Conservation (phyloP, 2,888 invertebrate genomes). For the Eucriotettix oculatus region DNA sequence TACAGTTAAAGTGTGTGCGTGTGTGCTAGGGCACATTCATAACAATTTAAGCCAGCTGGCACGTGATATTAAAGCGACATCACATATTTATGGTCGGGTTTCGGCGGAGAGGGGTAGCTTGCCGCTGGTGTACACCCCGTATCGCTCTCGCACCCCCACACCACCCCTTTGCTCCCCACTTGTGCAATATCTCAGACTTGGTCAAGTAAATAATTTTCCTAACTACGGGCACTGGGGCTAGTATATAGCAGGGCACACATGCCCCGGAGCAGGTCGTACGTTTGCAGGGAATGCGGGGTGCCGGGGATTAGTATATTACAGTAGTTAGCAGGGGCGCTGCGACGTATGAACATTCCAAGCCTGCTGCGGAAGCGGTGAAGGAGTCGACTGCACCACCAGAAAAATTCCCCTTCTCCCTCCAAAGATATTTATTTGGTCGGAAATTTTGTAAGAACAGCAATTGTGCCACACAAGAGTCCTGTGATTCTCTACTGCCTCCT, state of each 20-base stretch:
- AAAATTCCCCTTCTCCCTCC: too few relatives aligned
- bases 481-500: too few relatives aligned
- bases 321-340: constrained; percentile 6
- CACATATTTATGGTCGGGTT: constrained; percentile 29
- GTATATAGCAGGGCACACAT: constrained; percentile 4
- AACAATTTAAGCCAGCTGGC: constrained; percentile 32
- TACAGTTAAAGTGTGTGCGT: constrained; percentile 11
- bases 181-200: constrained; percentile 11
- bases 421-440: too few relatives aligned
- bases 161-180: background rate
- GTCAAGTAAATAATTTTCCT: constrained; percentile 12
- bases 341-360: constrained; percentile 4
- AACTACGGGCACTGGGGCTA: constrained; percentile 6
- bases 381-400: too few relatives aligned
- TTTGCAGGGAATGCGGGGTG: constrained; percentile 1
- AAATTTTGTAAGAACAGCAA: too few relatives aligned
- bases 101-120: constrained; percentile 7
- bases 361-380: background rate
- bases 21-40: constrained; percentile 23
- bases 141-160: background rate
- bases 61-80: constrained; percentile 31
- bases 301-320: constrained; percentile 12
- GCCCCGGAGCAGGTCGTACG: constrained; percentile 6
- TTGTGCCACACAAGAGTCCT: too few relatives aligned
- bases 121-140: background rate